These are phyloP conservation scores for Elephas maximus DNA, from an alignment of 2,113 vertebrate species.

Conservation along the genomic window DNA sequence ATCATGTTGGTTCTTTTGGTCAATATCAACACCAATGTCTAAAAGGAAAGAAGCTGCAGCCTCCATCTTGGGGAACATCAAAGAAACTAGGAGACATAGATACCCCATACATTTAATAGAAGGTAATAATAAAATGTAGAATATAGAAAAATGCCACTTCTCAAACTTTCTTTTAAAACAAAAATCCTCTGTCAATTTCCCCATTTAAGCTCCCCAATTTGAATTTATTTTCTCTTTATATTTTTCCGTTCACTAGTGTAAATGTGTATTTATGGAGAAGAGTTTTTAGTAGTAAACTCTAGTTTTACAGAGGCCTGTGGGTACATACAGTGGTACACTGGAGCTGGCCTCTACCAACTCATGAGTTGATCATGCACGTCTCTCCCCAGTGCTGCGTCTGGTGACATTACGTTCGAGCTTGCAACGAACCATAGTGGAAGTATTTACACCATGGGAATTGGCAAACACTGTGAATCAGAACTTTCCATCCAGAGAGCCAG, in stretches of 20 bases:
- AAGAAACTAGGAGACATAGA: background rate
- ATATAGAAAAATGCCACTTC: background rate
- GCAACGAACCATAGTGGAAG: background rate
- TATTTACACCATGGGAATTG: background rate
- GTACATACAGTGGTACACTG: too few species aligned
- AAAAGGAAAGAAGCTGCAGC: background rate
- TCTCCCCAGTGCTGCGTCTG: background rate
- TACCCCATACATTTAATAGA: background rate
- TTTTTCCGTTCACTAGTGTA: background rate
- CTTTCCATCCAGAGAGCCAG: background rate
- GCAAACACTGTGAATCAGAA: background rate
- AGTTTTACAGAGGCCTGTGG: background rate
- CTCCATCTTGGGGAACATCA: background rate
- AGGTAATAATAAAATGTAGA: background rate
- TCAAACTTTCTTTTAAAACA: background rate
- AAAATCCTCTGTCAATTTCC: background rate
- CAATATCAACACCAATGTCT: background rate
- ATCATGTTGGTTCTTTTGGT: background rate
- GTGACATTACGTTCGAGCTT: fast-evolving
- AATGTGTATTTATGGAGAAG: background rate
- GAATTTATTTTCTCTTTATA: slow-evolving; percentile 9
- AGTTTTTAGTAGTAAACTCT: background rate
- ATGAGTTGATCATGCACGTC: fast-evolving
- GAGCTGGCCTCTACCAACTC: fast-evolving
- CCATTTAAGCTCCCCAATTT: background rate